Evolutionary conservation across 2,888 invertebrate genomes (phyloP).

Genomic region (Dione juno): DNA sequence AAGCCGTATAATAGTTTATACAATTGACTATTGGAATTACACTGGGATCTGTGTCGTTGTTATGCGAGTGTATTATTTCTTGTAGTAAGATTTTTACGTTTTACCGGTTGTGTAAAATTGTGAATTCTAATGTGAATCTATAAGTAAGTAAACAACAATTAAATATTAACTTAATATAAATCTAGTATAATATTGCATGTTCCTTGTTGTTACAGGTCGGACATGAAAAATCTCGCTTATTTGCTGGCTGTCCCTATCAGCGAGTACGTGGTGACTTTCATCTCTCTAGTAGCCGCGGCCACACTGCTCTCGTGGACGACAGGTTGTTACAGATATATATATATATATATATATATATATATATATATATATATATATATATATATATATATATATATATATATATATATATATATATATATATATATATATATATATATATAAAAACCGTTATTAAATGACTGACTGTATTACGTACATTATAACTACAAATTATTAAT

Average conservation of each 20-base stretch:
- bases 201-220: constrained; percentile 80
- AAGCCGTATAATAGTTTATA: constrained; percentile 28
- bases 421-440: no score
- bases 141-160: background rate
- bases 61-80: constrained; percentile 8
- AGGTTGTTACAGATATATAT: constrained; percentile 58
- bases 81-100: background rate
- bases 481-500: no score
- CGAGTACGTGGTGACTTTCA: constrained; percentile 86
- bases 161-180: background rate
- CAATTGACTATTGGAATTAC: constrained; percentile 36
- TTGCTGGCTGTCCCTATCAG: constrained; percentile 88
- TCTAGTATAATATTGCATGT: background rate
- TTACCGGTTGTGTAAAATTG: background rate
- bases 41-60: constrained; percentile 27
- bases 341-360: no score
- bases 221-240: constrained; percentile 88
- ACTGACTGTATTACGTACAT: no score
- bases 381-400: no score
- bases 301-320: constrained; percentile 83
- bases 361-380: no score
- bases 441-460: no score
- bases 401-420: no score
- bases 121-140: background rate
- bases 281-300: constrained; percentile 81